Evolutionary conservation across 2,888 invertebrate genomes (phyloP), one percentile per base, ranked within the genome.

Genomic region (Adineta ricciae): DNA sequence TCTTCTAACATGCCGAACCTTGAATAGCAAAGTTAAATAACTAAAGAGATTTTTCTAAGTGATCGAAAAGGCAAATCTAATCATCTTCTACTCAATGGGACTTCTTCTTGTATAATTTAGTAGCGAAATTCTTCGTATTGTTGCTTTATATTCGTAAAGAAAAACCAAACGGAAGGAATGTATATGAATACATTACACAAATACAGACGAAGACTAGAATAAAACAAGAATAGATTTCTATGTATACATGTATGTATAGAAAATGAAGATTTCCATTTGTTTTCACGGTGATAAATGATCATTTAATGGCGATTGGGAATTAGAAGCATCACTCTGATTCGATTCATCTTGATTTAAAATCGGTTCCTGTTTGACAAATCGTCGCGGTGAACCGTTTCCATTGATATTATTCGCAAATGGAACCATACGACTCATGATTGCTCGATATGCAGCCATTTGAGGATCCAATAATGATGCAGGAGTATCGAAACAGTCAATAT

Each of bases 401-500:
- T 41, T 78, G 1, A 41, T 38, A 78, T 78, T 41, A 64, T 64
- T 64, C 7, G 64, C 32, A 38, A 78, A 78, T 24, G 41, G 41
- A n/a, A 41, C 38, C 78, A 78, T 78, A n/a, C 78, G 78, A 78
- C 78, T 78, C 78, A 78, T 78, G 14, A 78, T 78, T n/a, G 78
- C 78, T 14, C 41, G 41, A 78, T 78, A 78, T 2, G 78, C 78
- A 41, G 78, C 78, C 38, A 78, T 24, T 41, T 78, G 78, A 9
- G 78, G 78, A 41, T 78, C 78, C 1, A 78, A 16, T 32, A 64
- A 36, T 64, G 64, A 64, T 64, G 64, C 1, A 16, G 64, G 5
- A 16, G 64, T 64, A 64, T 64, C 64, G n/a, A 78, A 78, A 41
- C 78, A 78, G 11, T 78, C 78, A 41, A 41, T n/a, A 78, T 78